A percentile compares a stretch with the other conserved stretches of the same genome.
Conservation (phyloP, 1,140 invertebrate genomes). For the Ctenoplectra terminalis region DNA sequence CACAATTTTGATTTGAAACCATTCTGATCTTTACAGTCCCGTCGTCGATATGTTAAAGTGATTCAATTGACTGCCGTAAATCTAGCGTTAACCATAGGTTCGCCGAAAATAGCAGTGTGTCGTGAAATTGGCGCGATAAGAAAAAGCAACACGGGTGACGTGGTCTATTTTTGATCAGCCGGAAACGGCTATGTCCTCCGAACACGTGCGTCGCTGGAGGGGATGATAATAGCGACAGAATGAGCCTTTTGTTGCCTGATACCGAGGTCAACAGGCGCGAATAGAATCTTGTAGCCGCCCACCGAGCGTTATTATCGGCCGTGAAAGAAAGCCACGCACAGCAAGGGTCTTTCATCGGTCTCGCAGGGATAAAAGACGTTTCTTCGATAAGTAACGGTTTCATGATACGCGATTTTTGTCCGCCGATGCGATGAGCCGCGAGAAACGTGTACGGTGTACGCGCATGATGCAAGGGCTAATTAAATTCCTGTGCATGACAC, state of each 20-base stretch:
- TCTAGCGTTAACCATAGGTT: too few relatives aligned
- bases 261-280: slow-evolving; percentile 71
- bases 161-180: slow-evolving; percentile 57
- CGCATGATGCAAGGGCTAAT: slow-evolving; percentile 28
- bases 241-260: slow-evolving; percentile 75
- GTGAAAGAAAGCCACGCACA: slow-evolving; percentile 63
- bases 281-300: slow-evolving; percentile 60
- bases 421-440: background rate
- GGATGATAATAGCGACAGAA: slow-evolving; percentile 78
- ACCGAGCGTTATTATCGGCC: slow-evolving; percentile 62
- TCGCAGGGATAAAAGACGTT: slow-evolving; percentile 62
- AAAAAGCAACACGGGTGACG: slow-evolving; percentile 34
- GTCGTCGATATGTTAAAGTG: too few relatives aligned
- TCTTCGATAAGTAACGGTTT: slow-evolving; percentile 48
- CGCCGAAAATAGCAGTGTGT: background rate
- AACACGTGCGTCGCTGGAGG: slow-evolving; percentile 52
- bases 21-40: too few relatives aligned
- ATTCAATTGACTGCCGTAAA: too few relatives aligned
- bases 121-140: slow-evolving; percentile 47
- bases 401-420: slow-evolving; percentile 23
- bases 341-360: slow-evolving; percentile 53
- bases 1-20: too few relatives aligned
- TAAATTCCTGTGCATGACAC: slow-evolving; percentile 19
- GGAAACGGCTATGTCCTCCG: slow-evolving; percentile 65
- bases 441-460: slow-evolving; percentile 11